Percentiles rank a stretch among this genome's conserved stretches.
These are phyloP conservation scores for Phymorhynchus buccinoides DNA, from an alignment of 1,140 invertebrate genomes.

Conservation along the genomic window DNA sequence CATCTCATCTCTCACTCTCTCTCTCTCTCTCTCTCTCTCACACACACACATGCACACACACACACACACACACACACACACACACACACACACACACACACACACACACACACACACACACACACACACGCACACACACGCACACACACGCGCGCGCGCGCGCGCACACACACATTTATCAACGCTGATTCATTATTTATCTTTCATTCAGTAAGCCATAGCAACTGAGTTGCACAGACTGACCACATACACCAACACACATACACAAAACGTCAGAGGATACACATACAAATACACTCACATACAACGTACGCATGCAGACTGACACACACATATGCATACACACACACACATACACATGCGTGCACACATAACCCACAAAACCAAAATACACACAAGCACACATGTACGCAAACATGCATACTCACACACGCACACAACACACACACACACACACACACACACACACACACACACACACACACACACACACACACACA, in stretches of 20 bases:
- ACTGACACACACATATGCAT: background rate
- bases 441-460: background rate
- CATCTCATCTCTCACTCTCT: background rate
- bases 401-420: background rate
- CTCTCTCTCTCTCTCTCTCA: background rate
- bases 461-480: background rate
- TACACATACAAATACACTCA: too few species aligned
- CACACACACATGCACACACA: background rate
- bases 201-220: too few species aligned
- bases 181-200: too few species aligned
- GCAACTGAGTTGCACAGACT: too few species aligned
- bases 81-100: background rate
- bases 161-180: background rate
- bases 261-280: too few species aligned
- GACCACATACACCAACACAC: background rate
- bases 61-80: background rate
- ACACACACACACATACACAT: background rate
- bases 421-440: background rate
- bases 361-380: too few species aligned
- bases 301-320: too few species aligned
- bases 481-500: constrained; percentile 12
- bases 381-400: too few species aligned
- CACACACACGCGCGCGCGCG: background rate
- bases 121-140: constrained; percentile 23
- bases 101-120: too few species aligned